phyloP scores from a whole-genome alignment of 92 coral and sea anemone genomes.

The Porites evermanni region DNA sequence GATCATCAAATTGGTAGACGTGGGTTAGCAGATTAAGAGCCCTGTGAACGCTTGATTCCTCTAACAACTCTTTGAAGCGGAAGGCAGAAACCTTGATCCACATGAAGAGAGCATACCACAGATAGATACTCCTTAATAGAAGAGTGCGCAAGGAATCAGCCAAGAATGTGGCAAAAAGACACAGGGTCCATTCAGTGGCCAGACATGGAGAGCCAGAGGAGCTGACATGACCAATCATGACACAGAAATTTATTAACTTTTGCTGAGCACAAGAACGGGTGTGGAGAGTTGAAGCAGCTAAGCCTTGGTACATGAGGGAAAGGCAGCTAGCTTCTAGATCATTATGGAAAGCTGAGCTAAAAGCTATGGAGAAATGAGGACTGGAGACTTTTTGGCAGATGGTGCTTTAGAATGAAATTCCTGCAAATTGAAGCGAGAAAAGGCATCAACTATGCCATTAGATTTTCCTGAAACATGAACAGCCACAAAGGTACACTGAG shows the following conservation, averaged over 20 bases:
- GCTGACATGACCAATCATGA: background rate
- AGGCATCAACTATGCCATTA: slow-evolving; percentile 45
- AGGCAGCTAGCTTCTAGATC: background rate
- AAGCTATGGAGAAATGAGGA: background rate
- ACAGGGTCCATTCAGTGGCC: background rate
- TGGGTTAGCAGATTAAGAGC: background rate
- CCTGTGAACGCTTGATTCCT: slow-evolving; percentile 20
- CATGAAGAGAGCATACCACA: slow-evolving; percentile 12
- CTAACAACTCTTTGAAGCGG: background rate
- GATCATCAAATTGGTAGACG: background rate
- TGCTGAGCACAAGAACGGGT: slow-evolving; percentile 12
- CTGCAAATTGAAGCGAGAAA: background rate
- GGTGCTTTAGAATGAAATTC: background rate
- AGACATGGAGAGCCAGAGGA: background rate
- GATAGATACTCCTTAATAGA: slow-evolving; percentile 5
- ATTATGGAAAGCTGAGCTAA: background rate
- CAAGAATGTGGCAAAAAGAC: background rate
- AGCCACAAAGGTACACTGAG: background rate
- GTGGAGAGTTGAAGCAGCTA: slow-evolving; percentile 5
- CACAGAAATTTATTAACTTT: background rate
- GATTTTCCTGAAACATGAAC: slow-evolving; percentile 39
- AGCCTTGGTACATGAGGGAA: background rate
- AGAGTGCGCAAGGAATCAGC: background rate
- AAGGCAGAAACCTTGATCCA: background rate
- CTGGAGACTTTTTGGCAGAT: background rate